A percentile compares a stretch with the other conserved stretches of the same genome.
Evolutionary conservation across 2,797 vertebrate genomes (phyloP).

Genomic region (Pteropus rufus): DNA sequence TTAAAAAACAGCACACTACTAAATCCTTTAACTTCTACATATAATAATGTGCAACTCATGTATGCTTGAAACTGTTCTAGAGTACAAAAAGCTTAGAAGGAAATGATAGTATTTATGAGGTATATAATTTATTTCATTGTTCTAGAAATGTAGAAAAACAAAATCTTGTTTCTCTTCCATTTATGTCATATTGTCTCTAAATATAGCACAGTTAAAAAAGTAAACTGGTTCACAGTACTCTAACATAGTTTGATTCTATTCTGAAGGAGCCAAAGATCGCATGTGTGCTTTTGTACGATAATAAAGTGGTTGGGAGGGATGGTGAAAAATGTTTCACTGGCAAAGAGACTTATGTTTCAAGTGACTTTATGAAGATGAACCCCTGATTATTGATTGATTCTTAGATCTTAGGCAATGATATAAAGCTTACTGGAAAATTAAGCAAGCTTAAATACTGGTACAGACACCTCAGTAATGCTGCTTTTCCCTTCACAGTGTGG

Average conservation of each 20-base stretch:
- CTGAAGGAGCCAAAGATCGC: background rate
- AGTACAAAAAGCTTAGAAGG: background rate
- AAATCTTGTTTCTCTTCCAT: constrained; percentile 16
- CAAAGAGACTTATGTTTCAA: constrained; percentile 1
- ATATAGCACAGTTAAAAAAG: background rate
- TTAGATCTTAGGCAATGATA: constrained; percentile 39
- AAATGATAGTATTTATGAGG: background rate
- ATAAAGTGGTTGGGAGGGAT: background rate
- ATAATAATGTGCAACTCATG: background rate
- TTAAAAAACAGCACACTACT: background rate
- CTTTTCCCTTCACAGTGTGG: constrained; percentile 28
- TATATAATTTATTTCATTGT: background rate
- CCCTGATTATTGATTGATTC: background rate
- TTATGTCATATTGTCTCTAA: background rate
- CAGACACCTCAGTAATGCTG: constrained; percentile 31
- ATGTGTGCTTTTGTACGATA: background rate
- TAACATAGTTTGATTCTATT: constrained; percentile 9
- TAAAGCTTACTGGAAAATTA: constrained; percentile 57
- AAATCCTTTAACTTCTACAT: background rate
- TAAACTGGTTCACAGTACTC: background rate
- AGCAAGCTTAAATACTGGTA: constrained; percentile 27
- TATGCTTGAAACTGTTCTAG: background rate
- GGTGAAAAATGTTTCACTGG: constrained; percentile 9
- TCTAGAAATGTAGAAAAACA: background rate
- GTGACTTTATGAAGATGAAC: constrained; percentile 31